Evolutionary conservation across 2,888 invertebrate genomes (phyloP).

Genomic region (Eupithecia exiguata): DNA sequence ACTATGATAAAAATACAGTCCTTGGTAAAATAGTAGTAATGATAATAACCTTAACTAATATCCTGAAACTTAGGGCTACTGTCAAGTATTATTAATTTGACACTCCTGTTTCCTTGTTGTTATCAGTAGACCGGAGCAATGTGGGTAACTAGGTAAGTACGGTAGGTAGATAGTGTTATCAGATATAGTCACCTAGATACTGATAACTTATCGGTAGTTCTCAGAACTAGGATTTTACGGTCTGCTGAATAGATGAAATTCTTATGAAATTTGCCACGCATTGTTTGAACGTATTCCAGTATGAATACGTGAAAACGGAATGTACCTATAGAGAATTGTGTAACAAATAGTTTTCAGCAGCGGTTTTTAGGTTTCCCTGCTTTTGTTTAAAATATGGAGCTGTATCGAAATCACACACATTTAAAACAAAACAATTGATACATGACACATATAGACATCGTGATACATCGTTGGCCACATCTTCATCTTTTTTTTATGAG

Average conservation of each 20-base stretch:
- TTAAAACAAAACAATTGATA: too few relatives aligned
- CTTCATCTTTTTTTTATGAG: too few relatives aligned
- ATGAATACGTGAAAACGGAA: background rate
- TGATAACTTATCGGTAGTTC: conserved; percentile 1
- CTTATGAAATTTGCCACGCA: background rate
- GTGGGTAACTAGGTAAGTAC: conserved; percentile 14
- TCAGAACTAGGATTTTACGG: background rate
- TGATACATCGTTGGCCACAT: too few relatives aligned
- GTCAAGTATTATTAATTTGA: background rate
- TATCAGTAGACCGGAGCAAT: conserved; percentile 1
- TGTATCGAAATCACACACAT: background rate
- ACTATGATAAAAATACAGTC: too few relatives aligned
- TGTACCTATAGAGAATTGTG: background rate
- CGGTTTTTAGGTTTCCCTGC: background rate
- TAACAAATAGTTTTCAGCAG: background rate
- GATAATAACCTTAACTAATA: background rate
- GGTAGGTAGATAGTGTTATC: conserved; percentile 9
- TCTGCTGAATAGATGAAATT: conserved; percentile 8
- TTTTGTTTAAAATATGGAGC: background rate
- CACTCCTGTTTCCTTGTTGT: conserved; percentile 3
- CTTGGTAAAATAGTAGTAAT: too few relatives aligned
- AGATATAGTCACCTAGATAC: conserved; percentile 8
- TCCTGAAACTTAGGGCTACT: background rate
- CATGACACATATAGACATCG: too few relatives aligned
- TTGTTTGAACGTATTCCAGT: background rate